Evolutionary conservation across 2,888 invertebrate genomes (phyloP), one percentile per base, ranked within the genome.

Genomic region (Pandemis cinnamomeana): DNA sequence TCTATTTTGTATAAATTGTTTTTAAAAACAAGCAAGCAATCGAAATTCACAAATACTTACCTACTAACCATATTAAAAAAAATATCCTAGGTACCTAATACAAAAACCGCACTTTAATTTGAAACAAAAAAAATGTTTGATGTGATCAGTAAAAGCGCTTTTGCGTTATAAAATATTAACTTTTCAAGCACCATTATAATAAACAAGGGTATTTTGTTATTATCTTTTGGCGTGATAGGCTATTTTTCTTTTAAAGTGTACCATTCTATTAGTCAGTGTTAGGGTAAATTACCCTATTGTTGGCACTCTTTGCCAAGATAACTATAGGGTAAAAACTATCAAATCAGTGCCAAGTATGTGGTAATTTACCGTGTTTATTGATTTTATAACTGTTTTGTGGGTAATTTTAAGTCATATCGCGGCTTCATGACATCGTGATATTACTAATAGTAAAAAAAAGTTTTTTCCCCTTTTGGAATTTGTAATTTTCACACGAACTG

Each of bases 351-450:
- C 55, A 20, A 15, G 15, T 20, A 8, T 20, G 8, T 7, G 8
- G 20, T 55, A 20, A 2, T 55, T 20, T 20, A 55, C 55, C 27
- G 20, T 5, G 27, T 58, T 58, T 58, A 11, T 27, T 58, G 10
- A 2, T 58, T 27, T 58, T 58, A 11, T 27, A 5, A 11, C 11
- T 11, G 11, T 44, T 64, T 66, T 71, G 55, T 48, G 66, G 60
- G 71, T 66, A 44, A 20, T 71, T 46, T 58, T 46, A 10, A 55
- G 64, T 58, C 58, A 71, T 71, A 71, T 71, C 63, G 44, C 55
- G 36, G 53, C 51, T 42, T 53, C 42, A 60, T n/a, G 71, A 64
- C 71, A 64, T 64, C 55, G 55, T 58, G 55, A 36, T 58, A 64
- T 36, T 27, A 58, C 53, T 46, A n/a, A 63, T 13, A 51, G n/a